phyloP scores from a whole-genome alignment of 2,113 vertebrate species.

The Crotalus helleri region DNA sequence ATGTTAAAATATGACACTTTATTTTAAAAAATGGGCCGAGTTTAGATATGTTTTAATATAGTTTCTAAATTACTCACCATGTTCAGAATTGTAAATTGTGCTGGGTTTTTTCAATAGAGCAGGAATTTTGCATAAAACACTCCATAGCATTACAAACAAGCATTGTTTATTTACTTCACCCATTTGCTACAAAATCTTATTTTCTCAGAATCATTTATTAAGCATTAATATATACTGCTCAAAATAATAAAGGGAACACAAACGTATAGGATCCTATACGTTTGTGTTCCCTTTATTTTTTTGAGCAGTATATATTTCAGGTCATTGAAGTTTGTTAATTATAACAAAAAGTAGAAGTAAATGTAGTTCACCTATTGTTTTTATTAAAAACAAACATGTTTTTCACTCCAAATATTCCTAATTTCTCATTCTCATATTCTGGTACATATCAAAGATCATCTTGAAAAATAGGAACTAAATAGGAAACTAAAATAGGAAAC shows the following conservation, averaged over 20 bases:
- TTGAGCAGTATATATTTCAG: slow-evolving; percentile 21
- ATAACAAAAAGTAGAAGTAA: slow-evolving; percentile 51
- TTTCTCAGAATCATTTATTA: slow-evolving; percentile 58
- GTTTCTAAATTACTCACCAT: slow-evolving; percentile 1
- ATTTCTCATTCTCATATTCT: slow-evolving; percentile 30
- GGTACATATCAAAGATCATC: slow-evolving; percentile 28
- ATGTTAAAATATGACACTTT: not conserved
- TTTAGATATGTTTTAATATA: not conserved
- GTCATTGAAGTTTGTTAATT: slow-evolving; percentile 62
- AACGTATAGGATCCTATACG: too few relatives aligned
- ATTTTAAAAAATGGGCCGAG: not conserved
- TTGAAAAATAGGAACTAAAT: slow-evolving; percentile 11
- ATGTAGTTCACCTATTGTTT: slow-evolving; percentile 48
- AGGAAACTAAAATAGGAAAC: slow-evolving; percentile 30
- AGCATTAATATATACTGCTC: slow-evolving; percentile 32
- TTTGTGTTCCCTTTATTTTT: too few relatives aligned
- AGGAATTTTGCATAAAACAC: not conserved
- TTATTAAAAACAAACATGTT: slow-evolving; percentile 37
- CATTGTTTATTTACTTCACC: slow-evolving; percentile 47
- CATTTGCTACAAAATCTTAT: slow-evolving; percentile 15
- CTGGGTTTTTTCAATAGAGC: not conserved
- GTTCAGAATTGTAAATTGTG: slow-evolving; percentile 7
- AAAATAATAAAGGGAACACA: too few relatives aligned
- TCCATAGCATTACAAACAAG: slow-evolving; percentile 45
- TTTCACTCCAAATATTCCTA: slow-evolving; percentile 50